These are phyloP conservation scores for Myiopsitta monachus DNA, from an alignment of 2,113 vertebrate genomes.

Conservation along the genomic window DNA sequence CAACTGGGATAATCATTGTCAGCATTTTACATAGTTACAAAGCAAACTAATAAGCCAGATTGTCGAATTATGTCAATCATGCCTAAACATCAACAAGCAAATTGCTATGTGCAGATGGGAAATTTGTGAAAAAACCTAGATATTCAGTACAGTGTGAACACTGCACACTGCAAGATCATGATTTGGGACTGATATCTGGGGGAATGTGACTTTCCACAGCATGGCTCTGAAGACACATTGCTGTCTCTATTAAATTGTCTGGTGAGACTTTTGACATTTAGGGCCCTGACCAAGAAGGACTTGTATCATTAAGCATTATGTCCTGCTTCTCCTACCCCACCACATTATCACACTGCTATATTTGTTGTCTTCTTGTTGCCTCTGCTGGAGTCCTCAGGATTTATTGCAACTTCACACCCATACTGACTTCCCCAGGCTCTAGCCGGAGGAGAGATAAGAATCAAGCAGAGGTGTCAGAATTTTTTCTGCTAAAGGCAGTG, in stretches of 20 bases:
- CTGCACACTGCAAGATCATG: background rate
- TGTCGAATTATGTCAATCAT: slow-evolving; percentile 52
- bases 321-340: background rate
- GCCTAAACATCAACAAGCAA: slow-evolving; percentile 56
- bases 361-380: background rate
- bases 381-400: background rate
- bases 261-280: background rate
- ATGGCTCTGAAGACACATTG: background rate
- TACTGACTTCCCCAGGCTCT: background rate
- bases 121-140: slow-evolving; percentile 1
- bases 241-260: background rate
- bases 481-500: background rate
- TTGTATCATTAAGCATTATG: background rate
- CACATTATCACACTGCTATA: background rate
- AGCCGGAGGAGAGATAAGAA: background rate
- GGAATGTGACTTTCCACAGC: background rate
- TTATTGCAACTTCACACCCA: background rate
- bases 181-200: background rate
- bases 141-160: background rate
- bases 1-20: slow-evolving; percentile 51
- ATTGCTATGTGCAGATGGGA: slow-evolving; percentile 23
- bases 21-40: slow-evolving; percentile 33
- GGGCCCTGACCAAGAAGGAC: background rate
- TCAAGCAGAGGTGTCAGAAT: background rate
- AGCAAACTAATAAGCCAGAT: slow-evolving; percentile 56